These are phyloP conservation scores for Uropetala carovei DNA, from an alignment of 2,888 invertebrate genomes.

Conservation along the genomic window DNA sequence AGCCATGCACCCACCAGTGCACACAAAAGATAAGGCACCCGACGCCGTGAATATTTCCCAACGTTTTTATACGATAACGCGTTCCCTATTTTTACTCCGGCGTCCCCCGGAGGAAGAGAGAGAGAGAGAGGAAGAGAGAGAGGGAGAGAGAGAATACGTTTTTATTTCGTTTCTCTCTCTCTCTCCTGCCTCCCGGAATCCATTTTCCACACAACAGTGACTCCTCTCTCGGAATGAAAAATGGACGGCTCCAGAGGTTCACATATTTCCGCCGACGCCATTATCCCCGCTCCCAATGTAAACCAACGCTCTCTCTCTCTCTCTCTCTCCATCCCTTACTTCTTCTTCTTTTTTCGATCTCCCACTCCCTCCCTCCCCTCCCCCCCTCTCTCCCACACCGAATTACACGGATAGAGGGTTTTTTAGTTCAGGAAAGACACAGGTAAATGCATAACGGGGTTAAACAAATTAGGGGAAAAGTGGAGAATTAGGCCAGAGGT, in stretches of 20 bases:
- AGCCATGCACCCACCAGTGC: neutral
- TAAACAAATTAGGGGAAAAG: neutral
- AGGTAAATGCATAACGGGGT: neutral
- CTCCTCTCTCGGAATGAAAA: constrained; percentile 18
- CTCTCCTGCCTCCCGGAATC: neutral
- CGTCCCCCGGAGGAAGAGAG: too few relatives aligned
- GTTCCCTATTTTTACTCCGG: neutral
- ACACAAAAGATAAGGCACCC: neutral
- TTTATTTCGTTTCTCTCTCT: neutral
- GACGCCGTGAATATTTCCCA: neutral
- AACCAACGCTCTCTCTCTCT: constrained; percentile 6
- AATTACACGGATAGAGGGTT: neutral
- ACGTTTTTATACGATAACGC: neutral
- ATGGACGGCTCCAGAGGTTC: neutral
- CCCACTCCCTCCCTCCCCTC: neutral
- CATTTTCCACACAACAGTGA: constrained; percentile 18
- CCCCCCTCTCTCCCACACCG: neutral
- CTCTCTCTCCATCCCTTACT: neutral
- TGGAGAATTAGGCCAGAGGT: neutral
- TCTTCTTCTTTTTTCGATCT: too few relatives aligned
- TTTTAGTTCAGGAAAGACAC: neutral
- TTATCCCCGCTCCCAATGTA: neutral
- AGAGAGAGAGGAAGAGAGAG: neutral
- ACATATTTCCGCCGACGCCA: neutral
- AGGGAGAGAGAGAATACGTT: neutral